Conservation (phyloP, 2,888 invertebrate genomes). For the Trichogramma evanescens region DNA sequence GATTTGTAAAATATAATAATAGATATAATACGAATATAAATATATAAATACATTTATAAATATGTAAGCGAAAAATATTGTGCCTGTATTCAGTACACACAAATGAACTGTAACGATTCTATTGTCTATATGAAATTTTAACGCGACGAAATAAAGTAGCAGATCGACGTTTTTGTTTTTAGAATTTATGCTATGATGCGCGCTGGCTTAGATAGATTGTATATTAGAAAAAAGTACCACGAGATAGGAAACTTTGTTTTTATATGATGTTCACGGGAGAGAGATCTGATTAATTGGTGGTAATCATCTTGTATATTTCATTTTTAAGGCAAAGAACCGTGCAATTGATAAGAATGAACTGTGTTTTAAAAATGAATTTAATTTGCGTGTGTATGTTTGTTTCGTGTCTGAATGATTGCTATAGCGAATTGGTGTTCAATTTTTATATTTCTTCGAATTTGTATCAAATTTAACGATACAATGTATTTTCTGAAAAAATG, state of each 20-base stretch:
- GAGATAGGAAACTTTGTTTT: neutral
- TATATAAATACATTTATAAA: constrained; percentile 7
- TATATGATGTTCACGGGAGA: constrained; percentile 2
- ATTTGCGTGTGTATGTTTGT: neutral
- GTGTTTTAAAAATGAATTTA: neutral
- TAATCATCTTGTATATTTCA: too few species aligned
- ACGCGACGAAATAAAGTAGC: neutral
- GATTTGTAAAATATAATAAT: too few species aligned
- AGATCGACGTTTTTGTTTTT: constrained; percentile 19
- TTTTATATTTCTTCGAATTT: too few species aligned
- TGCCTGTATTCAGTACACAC: constrained; percentile 44
- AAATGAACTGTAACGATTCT: neutral
- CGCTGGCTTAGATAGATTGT: too few species aligned
- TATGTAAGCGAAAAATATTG: constrained; percentile 28
- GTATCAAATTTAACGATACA: too few species aligned
- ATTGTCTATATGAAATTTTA: constrained; percentile 28
- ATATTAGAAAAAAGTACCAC: too few species aligned
- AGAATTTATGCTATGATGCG: constrained; percentile 16
- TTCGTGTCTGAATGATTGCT: too few species aligned
- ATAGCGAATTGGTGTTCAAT: too few species aligned
- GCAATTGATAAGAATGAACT: constrained; percentile 4
- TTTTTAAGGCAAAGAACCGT: neutral
- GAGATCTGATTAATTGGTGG: neutral
- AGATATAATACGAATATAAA: constrained; percentile 42
- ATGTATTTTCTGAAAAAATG: neutral